Conservation (phyloP, 2,113 vertebrate species). For the Alaudala cheleensis region DNA sequence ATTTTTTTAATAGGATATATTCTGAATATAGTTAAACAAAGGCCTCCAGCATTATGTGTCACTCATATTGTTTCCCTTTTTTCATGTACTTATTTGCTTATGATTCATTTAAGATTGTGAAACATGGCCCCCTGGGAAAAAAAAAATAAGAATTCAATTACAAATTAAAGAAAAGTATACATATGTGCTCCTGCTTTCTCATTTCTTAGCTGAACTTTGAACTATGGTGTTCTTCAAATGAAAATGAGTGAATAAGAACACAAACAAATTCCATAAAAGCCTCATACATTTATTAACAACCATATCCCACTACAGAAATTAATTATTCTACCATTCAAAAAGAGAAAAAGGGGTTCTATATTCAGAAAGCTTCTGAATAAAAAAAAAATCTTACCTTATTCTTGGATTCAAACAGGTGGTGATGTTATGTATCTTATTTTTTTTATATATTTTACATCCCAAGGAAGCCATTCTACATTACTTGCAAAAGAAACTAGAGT, state of each 20-base stretch:
- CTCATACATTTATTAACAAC: neutral
- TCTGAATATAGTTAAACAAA: neutral
- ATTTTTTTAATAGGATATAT: neutral
- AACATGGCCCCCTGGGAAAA: fast-evolving
- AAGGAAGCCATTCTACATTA: neutral
- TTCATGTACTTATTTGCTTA: neutral
- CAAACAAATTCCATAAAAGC: neutral
- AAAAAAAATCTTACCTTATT: neutral
- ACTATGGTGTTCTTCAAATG: neutral
- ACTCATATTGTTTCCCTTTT: neutral
- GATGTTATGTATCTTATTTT: neutral
- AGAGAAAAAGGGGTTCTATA: neutral
- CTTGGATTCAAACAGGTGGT: neutral
- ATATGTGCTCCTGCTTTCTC: neutral
- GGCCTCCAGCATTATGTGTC: neutral
- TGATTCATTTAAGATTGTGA: neutral
- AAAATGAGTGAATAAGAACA: neutral
- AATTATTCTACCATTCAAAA: neutral
- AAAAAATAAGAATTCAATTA: neutral
- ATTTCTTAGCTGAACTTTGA: neutral
- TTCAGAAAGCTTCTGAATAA: neutral
- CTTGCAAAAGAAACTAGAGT: neutral
- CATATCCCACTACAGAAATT: neutral
- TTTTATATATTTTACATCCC: neutral
- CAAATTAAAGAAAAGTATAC: neutral